Base-by-base conservation (phyloP, 1,140 invertebrate species). In the Brachionus sp. region DNA sequence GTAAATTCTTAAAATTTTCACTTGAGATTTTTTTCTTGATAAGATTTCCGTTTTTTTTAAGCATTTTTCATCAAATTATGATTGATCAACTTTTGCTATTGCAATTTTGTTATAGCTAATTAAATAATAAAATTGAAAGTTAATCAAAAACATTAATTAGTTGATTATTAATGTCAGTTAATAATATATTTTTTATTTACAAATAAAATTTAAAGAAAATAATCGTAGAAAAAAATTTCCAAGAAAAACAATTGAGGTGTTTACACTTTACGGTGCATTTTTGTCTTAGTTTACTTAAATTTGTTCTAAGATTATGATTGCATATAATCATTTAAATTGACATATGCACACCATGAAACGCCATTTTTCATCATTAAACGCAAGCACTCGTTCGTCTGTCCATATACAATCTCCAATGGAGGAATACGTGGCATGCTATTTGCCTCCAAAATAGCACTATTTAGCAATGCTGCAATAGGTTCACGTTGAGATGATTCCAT, bases 401-500 rank as follows among this genome's bases (percentile, higher is more conserved):
- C 93, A 86, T 95, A 92, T 85, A 94, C 93, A 85, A 95, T 92
- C 91, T 98, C 95, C 86, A 98, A 90, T 5, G 95, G 94, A 53
- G 96, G 95, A 85, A 93, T 92, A 86, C 94, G 92, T 75, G 94
- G 93, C 89, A 95, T 92, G 89, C 94, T 94, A 88, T 93, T 93
- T 85, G 94, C 95, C 90, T 96, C 95, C 97, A 90, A 92, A 90
- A 98, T 98, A 87, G 97, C 95, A 89, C 95, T 97, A 90, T 98
- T 98, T 84, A 98, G 92, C 86, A 94, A 93, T 86, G 94, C 93
- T 91, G 95, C 97, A 84, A 98, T 94, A 62, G 93, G 93, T 91
- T 98, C 96, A 86, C 96, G 92, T 87, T 97, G 93, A 84, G 93
- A 91, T 10, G 95, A 93, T 89, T 97, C 93, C 85, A 98, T 90